Evolutionary conservation across 2,888 invertebrate genomes (phyloP).

Genomic region (Stenodema calcarata): DNA sequence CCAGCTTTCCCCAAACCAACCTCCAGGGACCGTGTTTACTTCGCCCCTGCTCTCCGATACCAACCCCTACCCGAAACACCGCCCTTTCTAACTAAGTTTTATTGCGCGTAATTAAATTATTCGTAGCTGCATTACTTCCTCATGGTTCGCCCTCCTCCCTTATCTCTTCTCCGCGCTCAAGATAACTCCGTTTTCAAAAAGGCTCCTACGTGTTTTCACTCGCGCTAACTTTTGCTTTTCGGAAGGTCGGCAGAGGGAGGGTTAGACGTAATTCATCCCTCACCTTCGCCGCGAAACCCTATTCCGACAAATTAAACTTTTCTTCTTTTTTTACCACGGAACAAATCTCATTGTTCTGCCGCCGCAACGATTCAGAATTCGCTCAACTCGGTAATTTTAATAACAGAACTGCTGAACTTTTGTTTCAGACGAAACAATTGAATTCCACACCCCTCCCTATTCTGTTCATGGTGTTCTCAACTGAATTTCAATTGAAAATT

Average conservation of each 20-base stretch:
- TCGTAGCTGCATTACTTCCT: constrained; percentile 9
- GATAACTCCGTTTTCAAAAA: neutral
- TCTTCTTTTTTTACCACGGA: neutral
- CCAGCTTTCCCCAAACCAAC: neutral
- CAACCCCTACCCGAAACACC: neutral
- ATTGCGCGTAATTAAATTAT: constrained; percentile 40
- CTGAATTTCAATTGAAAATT: too few species aligned
- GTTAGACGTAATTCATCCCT: neutral
- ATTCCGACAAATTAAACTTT: neutral
- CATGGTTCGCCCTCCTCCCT: neutral
- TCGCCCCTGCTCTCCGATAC: neutral
- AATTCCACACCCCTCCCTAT: neutral
- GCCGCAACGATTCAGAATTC: neutral
- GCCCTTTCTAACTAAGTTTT: constrained; percentile 24
- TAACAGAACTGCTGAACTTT: neutral
- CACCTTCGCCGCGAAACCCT: neutral
- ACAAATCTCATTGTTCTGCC: neutral
- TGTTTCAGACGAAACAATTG: neutral
- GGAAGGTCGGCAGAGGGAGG: neutral
- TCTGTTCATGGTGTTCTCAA: neutral
- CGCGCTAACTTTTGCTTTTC: neutral
- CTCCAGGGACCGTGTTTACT: neutral
- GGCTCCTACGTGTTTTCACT: neutral
- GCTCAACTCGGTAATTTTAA: neutral
- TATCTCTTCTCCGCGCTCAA: neutral